phyloP scores from a whole-genome alignment of 2,888 invertebrate genomes.

The Cybosia mesomella region DNA sequence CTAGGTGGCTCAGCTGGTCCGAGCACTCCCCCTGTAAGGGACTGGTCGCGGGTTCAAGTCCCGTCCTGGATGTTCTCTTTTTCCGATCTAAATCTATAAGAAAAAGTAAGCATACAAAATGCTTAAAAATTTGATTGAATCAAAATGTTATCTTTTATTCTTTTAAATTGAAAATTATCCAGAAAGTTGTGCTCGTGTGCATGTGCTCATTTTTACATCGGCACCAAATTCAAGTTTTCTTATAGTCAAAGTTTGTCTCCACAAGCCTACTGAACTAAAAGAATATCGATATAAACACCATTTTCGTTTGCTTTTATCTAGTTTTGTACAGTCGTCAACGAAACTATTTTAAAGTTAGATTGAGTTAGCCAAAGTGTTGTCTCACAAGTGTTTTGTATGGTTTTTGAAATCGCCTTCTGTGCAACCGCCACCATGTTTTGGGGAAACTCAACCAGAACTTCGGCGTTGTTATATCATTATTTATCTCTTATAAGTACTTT shows the following conservation, averaged over 20 bases:
- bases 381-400: constrained; percentile 57
- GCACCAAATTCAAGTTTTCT: neutral
- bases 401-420: constrained; percentile 52
- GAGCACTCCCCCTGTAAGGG: too few relatives aligned
- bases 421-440: constrained; percentile 30
- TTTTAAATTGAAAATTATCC: neutral
- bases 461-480: neutral
- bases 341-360: constrained; percentile 78
- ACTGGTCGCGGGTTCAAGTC: too few relatives aligned
- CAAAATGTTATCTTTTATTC: neutral
- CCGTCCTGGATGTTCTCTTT: too few relatives aligned
- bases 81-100: too few relatives aligned
- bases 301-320: constrained; percentile 46
- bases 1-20: too few relatives aligned
- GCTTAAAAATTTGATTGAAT: neutral
- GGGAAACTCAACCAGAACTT: constrained; percentile 35
- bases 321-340: constrained; percentile 40
- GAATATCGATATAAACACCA: constrained; percentile 52
- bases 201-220: neutral
- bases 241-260: constrained; percentile 11
- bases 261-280: constrained; percentile 38
- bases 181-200: neutral
- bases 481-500: neutral
- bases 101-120: too few relatives aligned
- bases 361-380: constrained; percentile 65